phyloP scores from a whole-genome alignment of 2,797 vertebrate genomes.

The Diplodus sargus region DNA sequence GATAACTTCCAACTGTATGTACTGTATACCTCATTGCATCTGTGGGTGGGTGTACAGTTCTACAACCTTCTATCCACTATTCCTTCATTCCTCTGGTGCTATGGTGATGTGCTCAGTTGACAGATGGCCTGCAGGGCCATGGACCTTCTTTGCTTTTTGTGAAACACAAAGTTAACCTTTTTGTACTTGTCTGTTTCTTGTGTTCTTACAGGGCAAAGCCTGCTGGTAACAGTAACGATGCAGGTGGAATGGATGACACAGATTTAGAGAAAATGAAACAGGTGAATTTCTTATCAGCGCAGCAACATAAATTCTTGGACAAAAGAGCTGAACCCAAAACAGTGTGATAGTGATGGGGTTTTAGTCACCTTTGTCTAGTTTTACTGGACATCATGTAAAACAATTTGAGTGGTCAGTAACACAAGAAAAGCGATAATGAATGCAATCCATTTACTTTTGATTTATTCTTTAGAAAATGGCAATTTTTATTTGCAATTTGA shows the following conservation, averaged over 20 bases:
- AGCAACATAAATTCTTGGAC: background rate
- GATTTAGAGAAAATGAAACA: conserved; percentile 93
- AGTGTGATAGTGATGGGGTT: background rate
- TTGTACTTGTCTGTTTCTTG: conserved; percentile 38
- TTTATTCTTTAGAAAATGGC: no score
- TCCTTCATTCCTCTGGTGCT: conserved; percentile 35
- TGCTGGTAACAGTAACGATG: conserved; percentile 75
- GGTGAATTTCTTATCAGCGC: conserved; percentile 72
- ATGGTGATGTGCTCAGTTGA: conserved; percentile 23
- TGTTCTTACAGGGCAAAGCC: conserved; percentile 77
- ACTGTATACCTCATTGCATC: background rate
- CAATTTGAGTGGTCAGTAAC: no score
- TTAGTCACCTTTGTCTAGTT: background rate
- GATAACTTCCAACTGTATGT: background rate
- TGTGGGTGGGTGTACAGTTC: conserved; percentile 30
- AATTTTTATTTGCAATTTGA: no score
- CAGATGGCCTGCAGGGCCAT: conserved; percentile 21
- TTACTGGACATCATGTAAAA: background rate
- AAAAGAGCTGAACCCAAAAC: background rate
- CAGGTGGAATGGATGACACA: conserved; percentile 83
- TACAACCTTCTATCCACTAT: conserved; percentile 15
- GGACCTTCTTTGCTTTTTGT: conserved; percentile 23
- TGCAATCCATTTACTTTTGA: no score
- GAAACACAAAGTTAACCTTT: background rate
- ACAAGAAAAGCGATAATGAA: no score